These are phyloP conservation scores for Liasis olivaceus DNA, from an alignment of 2,797 vertebrate genomes.

Conservation along the genomic window DNA sequence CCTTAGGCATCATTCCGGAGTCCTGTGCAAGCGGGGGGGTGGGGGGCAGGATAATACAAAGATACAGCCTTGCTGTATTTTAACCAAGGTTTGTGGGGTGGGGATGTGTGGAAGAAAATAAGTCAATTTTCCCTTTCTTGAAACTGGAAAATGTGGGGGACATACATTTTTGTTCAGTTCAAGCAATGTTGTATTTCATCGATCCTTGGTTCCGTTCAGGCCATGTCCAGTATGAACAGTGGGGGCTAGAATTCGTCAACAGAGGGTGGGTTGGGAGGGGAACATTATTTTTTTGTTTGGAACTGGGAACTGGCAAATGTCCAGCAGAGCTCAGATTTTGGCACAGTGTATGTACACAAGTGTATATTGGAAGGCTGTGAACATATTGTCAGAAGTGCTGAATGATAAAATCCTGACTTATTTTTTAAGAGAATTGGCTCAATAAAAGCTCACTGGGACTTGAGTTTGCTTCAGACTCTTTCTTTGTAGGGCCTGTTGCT, in stretches of 20 bases:
- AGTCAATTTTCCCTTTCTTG: constrained; percentile 73
- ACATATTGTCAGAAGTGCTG: constrained; percentile 53
- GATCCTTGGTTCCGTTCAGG: constrained; percentile 63
- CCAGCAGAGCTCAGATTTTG: constrained; percentile 72
- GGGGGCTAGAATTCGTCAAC: constrained; percentile 68
- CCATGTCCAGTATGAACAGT: constrained; percentile 66
- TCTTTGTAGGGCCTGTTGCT: neutral
- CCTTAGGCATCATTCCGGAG: constrained; percentile 68
- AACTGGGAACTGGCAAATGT: constrained; percentile 72
- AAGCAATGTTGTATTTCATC: constrained; percentile 48
- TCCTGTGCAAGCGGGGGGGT: constrained; percentile 65
- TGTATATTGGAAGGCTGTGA: constrained; percentile 28
- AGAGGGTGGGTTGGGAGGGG: constrained; percentile 55
- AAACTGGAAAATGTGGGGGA: constrained; percentile 64
- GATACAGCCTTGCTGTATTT: constrained; percentile 75
- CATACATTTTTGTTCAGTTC: constrained; percentile 51
- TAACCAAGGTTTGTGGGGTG: constrained; percentile 70
- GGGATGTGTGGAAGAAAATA: constrained; percentile 71
- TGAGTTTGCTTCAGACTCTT: constrained; percentile 35
- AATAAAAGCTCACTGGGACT: constrained; percentile 99
- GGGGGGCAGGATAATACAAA: constrained; percentile 59
- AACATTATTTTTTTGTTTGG: constrained; percentile 37
- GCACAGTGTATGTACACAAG: constrained; percentile 63
- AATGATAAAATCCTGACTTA: constrained; percentile 74
- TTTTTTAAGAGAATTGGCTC: constrained; percentile 77